phyloP scores from a whole-genome alignment of 35 echinoderm and acorn worm genomes.

The Nesometra sesokonis region DNA sequence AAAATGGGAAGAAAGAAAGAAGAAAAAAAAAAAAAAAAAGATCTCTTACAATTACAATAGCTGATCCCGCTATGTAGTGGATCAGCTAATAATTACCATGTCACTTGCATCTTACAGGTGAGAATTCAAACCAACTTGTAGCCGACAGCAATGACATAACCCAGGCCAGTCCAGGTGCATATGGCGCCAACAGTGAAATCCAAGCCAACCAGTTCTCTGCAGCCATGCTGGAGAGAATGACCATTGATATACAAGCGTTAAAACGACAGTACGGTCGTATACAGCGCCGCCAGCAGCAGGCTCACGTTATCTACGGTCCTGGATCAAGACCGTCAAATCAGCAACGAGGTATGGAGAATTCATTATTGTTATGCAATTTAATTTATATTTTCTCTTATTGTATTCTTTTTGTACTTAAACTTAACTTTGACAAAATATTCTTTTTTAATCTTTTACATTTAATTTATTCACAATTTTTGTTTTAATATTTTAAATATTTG shows the following conservation, averaged over 20 bases:
- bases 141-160: conserved; percentile 61
- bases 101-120: conserved; percentile 23
- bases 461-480: no score
- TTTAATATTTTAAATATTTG: no score
- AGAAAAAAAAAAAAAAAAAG: no score
- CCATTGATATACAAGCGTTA: conserved; percentile 67
- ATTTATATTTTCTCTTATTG: no score
- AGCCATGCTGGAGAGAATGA: conserved; percentile 94
- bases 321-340: conserved; percentile 24
- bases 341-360: conserved; percentile 1
- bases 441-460: no score
- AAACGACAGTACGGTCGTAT: conserved; percentile 97
- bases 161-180: conserved; percentile 77
- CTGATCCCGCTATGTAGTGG: no score
- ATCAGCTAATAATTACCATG: background rate
- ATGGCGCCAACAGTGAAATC: conserved; percentile 43
- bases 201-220: conserved; percentile 40
- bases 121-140: conserved; percentile 18
- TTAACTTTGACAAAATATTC: no score
- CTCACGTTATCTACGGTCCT: conserved; percentile 86
- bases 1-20: no score
- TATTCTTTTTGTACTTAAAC: no score
- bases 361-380: no score
- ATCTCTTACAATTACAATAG: no score
- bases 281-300: conserved; percentile 68